Base-by-base conservation (phyloP, 2,888 invertebrate genomes). In the Uloborus plumipes region DNA sequence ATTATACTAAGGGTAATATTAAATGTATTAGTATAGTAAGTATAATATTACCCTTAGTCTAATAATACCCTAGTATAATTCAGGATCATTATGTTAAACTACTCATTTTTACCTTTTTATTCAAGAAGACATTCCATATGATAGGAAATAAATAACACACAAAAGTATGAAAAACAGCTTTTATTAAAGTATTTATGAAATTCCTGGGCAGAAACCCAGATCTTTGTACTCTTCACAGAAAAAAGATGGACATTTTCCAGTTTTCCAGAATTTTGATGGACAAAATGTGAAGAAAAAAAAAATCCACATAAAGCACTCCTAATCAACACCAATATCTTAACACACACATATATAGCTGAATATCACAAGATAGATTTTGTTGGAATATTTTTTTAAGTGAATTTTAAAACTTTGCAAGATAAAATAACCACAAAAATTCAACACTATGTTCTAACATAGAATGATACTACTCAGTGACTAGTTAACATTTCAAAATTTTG, bases 151-250 rank as follows among this genome's bases (percentile, higher is more conserved):
- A n/a, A n/a, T 15, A 18, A 55, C 18, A 55, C 39, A 39, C n/a
- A n/a, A 70, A n/a, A 16, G 69, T 64, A 59, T 70, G 70, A 71
- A 82, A 82, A 82, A 75, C 75, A 66, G 75, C 59, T 61, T 82
- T 82, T 82, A 82, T 82, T 82, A 82, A 82, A 76, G 81, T 82
- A 76, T 75, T 82, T 82, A 82, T 61, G 71, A 82, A 82, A 82
- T 61, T 76, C 71, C 47, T 71, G 81, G 75, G 75, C 58, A 58
- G 59, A 76, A 75, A 66, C 74, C 75, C 81, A 59, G 58, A 65
- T 76, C 66, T 82, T 82, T 82, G 81, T 82, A 82, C 81, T 82
- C 71, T 82, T 70, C 70, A 74, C 79, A 73, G 73, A 73, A 80
- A 67, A n/a, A 80, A 69, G 74, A 77, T 77, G 62, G 79, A 80